phyloP scores from a whole-genome alignment of 2,113 vertebrate species.

The Malaclemys terrapin region DNA sequence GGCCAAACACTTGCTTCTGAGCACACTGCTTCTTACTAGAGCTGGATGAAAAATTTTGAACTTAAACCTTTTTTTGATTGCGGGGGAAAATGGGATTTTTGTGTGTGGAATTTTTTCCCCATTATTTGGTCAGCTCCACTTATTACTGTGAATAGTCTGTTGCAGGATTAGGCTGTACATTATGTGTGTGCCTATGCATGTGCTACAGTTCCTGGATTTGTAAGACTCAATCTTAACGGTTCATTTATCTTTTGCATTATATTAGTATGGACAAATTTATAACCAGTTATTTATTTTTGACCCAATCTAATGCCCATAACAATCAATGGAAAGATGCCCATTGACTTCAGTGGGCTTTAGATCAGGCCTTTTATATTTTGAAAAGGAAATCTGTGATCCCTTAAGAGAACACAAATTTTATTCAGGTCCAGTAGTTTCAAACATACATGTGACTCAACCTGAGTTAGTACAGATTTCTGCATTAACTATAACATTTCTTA shows the following conservation, averaged over 20 bases:
- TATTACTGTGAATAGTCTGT: background rate
- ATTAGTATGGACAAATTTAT: background rate
- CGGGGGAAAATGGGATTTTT: background rate
- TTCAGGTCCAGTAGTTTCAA: conserved; percentile 60
- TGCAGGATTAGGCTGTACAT: background rate
- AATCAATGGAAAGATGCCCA: conserved; percentile 11
- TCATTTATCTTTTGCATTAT: conserved; percentile 12
- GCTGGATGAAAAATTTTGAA: conserved; percentile 17
- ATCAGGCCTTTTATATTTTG: background rate
- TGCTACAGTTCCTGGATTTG: conserved; percentile 18
- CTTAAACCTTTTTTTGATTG: background rate
- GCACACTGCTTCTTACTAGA: background rate
- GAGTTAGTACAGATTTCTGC: conserved; percentile 64
- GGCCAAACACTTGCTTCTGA: background rate
- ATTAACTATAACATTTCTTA: conserved; percentile 69
- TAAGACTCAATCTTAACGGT: conserved; percentile 35
- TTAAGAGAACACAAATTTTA: background rate
- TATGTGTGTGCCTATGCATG: background rate
- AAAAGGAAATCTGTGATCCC: background rate
- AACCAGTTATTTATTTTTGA: conserved; percentile 36
- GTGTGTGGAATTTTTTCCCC: background rate
- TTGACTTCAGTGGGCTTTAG: conserved; percentile 19
- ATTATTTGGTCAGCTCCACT: background rate
- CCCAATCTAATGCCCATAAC: background rate
- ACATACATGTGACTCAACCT: conserved; percentile 42